Conservation (phyloP, 1,140 invertebrate genomes). For the Drusus annulatus region DNA sequence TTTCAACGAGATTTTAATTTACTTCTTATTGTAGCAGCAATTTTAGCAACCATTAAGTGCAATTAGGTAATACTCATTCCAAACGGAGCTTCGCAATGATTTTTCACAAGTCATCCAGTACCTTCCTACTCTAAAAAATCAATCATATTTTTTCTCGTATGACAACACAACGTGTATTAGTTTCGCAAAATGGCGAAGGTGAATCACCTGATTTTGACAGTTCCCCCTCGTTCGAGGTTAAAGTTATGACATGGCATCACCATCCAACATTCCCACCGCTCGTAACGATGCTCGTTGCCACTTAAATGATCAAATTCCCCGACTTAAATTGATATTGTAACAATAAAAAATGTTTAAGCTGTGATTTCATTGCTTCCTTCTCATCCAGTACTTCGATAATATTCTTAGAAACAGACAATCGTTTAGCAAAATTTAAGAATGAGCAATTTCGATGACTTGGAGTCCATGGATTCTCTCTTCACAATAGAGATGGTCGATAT, state of each 20-base stretch:
- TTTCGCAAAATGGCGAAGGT: constrained; percentile 2
- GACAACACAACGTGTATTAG: not conserved
- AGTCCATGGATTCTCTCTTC: no score
- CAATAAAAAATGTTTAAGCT: not conserved
- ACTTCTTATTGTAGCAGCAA: no score
- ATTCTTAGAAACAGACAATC: no score
- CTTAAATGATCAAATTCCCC: not conserved
- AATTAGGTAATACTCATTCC: no score
- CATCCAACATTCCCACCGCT: not conserved
- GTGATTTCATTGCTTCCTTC: not conserved
- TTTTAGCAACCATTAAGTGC: no score
- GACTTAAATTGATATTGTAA: not conserved
- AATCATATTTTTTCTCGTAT: not conserved
- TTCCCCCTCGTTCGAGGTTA: not conserved
- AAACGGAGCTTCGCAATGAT: not conserved
- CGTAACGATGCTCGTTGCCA: not conserved
- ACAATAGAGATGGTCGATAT: no score
- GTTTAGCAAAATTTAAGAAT: no score
- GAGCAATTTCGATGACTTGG: no score
- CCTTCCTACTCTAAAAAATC: not conserved
- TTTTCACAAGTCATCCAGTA: not conserved
- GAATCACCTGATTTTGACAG: constrained; percentile 16
- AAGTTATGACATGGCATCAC: not conserved
- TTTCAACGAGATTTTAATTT: no score
- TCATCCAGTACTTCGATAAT: no score